Conservation (phyloP, 2,888 invertebrate genomes). For the Pachliopta kotzebuea region DNA sequence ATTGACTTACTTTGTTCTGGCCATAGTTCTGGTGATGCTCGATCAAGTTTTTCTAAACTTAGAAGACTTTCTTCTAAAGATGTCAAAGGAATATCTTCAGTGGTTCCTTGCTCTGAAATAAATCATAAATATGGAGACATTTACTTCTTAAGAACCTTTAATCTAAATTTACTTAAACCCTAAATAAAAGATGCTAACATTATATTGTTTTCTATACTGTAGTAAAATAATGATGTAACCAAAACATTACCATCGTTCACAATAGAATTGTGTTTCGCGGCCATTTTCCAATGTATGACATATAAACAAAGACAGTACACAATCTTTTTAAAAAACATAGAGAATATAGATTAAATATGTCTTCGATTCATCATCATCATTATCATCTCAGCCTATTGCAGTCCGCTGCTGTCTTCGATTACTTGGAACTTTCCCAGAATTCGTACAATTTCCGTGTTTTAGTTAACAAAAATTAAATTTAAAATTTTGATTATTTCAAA, state of each 20-base stretch:
- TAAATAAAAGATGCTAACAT: neutral
- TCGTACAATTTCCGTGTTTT: too few relatives aligned
- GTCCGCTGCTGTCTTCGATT: too few relatives aligned
- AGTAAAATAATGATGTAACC: neutral
- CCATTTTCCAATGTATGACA: constrained; percentile 79
- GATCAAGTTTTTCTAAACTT: constrained; percentile 94
- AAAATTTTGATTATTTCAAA: too few relatives aligned
- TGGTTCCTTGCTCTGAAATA: constrained; percentile 62
- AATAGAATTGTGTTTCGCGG: constrained; percentile 83
- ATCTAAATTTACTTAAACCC: neutral
- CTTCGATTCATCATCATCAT: too few relatives aligned
- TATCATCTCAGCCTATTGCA: too few relatives aligned
- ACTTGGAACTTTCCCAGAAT: too few relatives aligned
- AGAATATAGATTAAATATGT: constrained; percentile 6
- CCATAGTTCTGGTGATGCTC: constrained; percentile 98
- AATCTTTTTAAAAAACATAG: constrained; percentile 24
- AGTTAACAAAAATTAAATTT: too few relatives aligned
- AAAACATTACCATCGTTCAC: constrained; percentile 80
- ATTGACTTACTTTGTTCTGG: constrained; percentile 92
- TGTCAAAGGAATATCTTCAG: constrained; percentile 75
- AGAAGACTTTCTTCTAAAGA: constrained; percentile 87
- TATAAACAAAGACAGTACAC: constrained; percentile 28
- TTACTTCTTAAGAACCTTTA: constrained; percentile 16
- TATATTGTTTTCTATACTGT: neutral
- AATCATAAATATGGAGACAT: constrained; percentile 21